Evolutionary conservation across 2,113 vertebrate species (phyloP).

Genomic region (Chinchilla lanigera): DNA sequence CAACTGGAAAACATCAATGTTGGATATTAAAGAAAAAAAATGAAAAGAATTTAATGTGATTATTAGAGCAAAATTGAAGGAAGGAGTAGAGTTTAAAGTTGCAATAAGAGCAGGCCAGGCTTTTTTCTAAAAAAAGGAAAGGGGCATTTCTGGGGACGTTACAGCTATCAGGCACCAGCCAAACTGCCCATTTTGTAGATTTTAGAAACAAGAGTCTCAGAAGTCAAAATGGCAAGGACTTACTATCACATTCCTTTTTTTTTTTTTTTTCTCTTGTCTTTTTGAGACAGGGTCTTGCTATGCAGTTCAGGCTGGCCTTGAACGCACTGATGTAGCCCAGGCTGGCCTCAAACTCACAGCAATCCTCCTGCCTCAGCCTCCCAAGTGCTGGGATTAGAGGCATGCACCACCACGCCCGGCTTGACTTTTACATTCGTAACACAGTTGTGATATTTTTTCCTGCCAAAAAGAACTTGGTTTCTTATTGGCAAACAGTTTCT

Average conservation of each 20-base stretch:
- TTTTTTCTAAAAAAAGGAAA: constrained; percentile 52
- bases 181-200: neutral
- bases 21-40: neutral
- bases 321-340: neutral
- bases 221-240: constrained; percentile 10
- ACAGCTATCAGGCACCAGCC: neutral
- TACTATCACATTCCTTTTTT: constrained; percentile 23
- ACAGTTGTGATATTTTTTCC: constrained; percentile 21
- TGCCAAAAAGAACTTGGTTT: constrained; percentile 31
- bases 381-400: neutral
- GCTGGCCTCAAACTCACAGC: neutral
- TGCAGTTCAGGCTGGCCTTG: neutral
- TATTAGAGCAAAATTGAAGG: neutral
- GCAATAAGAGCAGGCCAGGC: neutral
- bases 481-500: constrained; percentile 42
- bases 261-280: neutral
- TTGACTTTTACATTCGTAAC: neutral
- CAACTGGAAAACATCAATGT: constrained; percentile 38
- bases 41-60: neutral
- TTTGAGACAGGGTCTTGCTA: neutral
- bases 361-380: neutral
- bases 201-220: constrained; percentile 24
- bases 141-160: neutral
- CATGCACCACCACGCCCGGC: neutral
- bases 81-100: constrained; percentile 49